Percentiles rank a stretch among this genome's conserved stretches.
phyloP scores from a whole-genome alignment of 2,113 vertebrate species.

The Boulengeromyrus knoepffleri region DNA sequence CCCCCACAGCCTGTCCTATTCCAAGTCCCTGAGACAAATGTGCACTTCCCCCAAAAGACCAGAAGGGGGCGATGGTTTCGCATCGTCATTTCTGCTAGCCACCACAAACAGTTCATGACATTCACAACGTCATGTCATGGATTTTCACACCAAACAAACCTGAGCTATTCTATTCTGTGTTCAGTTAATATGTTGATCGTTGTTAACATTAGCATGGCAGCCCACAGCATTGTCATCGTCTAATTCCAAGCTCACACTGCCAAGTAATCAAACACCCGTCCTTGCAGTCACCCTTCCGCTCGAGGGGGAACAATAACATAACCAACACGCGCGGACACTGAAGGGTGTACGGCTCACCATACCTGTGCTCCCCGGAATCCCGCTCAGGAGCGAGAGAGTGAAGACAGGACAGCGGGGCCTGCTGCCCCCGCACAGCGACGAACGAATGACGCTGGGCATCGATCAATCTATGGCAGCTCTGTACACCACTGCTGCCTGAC shows the following conservation, averaged over 20 bases:
- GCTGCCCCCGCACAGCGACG: not conserved
- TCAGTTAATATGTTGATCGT: not conserved
- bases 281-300: not conserved
- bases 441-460: not conserved
- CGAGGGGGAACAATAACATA: not conserved
- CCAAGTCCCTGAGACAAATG: not conserved
- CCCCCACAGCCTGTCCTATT: not conserved
- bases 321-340: not conserved
- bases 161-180: not conserved
- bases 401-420: not conserved
- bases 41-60: not conserved
- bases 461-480: not conserved
- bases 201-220: not conserved
- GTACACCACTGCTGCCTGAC: not conserved
- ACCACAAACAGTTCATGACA: not conserved
- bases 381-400: not conserved
- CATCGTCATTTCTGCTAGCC: not conserved
- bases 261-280: not conserved
- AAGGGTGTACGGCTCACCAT: not conserved
- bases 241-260: not conserved
- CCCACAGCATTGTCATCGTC: not conserved
- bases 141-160: not conserved
- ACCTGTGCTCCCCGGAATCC: not conserved
- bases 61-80: not conserved
- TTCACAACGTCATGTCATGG: not conserved